Evolutionary conservation across 2,113 vertebrate species (phyloP), one percentile per base, ranked within the genome.

Genomic region (Camelus bactrianus): DNA sequence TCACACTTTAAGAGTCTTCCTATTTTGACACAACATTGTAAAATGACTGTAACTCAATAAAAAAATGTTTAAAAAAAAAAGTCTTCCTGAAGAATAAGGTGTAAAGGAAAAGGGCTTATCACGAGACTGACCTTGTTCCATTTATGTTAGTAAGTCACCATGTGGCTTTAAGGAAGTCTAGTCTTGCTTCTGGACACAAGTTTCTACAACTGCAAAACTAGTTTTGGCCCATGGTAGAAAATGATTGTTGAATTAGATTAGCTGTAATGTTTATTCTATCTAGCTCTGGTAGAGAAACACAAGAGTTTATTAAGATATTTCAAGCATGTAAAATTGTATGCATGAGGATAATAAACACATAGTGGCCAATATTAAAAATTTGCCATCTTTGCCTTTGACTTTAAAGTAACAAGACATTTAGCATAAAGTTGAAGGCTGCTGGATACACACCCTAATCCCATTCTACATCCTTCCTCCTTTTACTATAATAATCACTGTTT

Each of bases 391-490:
- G 11, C 26, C 7, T 80, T 16, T 73, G 30, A 52, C 89, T 94
- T 95, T 84, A 85, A 89, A 94, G 69, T n/a, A 67, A 50, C 72
- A 80, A 89, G 65, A 81, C 28, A 32, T 52, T 80, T 64, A 85
- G 11, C 32, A 50, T 50, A 7, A 69, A 87, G 7, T 56, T 48
- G 54, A 81, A 72, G 50, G 32, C 19, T 80, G 17, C 38, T 52
- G 14, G 11, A 5, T 46, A 16, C 11, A 64, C n/a, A 9, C 22
- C 4, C 70, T 50, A 30, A 72, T 88, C 22, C 22, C 28, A 48
- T 62, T 76, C 19, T 46, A 16, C 0, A 11, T 48, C 54, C 26
- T 67, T 24, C 8, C 3, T 80, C 22, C 13, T 10, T 75, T 70
- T 72, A 16, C 28, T 24, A 42, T 16, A 60, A 14, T 38, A 91